Conservation (phyloP, 2,113 vertebrate species). For the Notarius quadriscutis region DNA sequence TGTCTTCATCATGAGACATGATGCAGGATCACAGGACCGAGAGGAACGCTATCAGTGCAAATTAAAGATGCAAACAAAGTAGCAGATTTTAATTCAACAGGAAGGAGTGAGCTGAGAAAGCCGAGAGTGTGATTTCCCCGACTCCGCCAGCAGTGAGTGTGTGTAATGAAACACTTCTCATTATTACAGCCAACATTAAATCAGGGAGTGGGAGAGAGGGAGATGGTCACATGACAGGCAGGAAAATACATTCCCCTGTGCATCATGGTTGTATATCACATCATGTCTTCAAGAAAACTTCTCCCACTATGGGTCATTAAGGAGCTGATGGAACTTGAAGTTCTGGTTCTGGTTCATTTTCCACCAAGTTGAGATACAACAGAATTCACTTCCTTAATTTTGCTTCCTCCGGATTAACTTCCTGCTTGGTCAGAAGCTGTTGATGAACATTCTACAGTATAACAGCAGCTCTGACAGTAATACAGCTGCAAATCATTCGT, state of each 20-base stretch:
- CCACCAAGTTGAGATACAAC: background rate
- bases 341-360: background rate
- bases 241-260: no score
- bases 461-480: background rate
- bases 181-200: background rate
- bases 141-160: background rate
- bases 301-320: background rate
- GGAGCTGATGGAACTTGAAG: background rate
- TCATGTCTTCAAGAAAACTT: background rate
- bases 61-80: conserved; percentile 36
- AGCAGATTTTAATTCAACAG: background rate
- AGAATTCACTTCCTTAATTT: background rate
- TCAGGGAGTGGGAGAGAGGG: no score
- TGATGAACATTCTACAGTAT: background rate
- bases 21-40: background rate
- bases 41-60: background rate
- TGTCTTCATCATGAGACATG: background rate
- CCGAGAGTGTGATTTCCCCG: conserved; percentile 1
- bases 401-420: background rate
- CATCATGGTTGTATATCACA: background rate
- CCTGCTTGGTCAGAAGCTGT: background rate
- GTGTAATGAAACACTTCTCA: conserved; percentile 20
- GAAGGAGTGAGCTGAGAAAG: background rate
- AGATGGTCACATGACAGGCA: background rate
- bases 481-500: no score